A percentile compares a stretch with the other conserved stretches of the same genome.
These are phyloP conservation scores for Tortricodes alternella DNA, from an alignment of 2,888 invertebrate genomes.

Conservation along the genomic window DNA sequence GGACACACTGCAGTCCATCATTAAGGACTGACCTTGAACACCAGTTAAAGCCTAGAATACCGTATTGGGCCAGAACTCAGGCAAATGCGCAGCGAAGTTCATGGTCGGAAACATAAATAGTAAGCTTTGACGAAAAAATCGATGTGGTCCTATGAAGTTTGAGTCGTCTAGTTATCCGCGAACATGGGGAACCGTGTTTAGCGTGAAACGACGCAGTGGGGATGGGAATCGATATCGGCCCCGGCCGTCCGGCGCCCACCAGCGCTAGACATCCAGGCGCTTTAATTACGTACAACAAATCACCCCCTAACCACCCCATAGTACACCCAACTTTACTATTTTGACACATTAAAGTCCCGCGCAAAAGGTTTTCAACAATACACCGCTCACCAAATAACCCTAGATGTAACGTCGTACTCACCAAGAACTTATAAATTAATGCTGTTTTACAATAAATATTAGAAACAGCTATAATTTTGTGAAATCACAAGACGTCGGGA, in stretches of 20 bases:
- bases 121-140: conserved; percentile 59
- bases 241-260: conserved; percentile 57
- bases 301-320: conserved; percentile 71
- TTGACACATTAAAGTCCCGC: conserved; percentile 74
- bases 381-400: conserved; percentile 38
- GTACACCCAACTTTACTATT: conserved; percentile 55
- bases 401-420: conserved; percentile 57
- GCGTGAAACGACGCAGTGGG: conserved; percentile 44
- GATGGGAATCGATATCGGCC: conserved; percentile 66
- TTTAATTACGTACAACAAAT: conserved; percentile 54
- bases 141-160: conserved; percentile 50
- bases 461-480: conserved; percentile 78
- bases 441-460: conserved; percentile 76
- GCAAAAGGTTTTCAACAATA: conserved; percentile 53
- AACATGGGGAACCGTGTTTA: conserved; percentile 51
- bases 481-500: conserved; percentile 83
- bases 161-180: conserved; percentile 42
- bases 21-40: conserved; percentile 32
- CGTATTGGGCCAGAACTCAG: conserved; percentile 7
- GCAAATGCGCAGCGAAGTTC: conserved; percentile 9
- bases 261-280: conserved; percentile 73
- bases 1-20: conserved; percentile 5
- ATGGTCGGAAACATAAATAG: conserved; percentile 15
- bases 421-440: conserved; percentile 72
- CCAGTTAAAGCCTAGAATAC: conserved; percentile 20